These are phyloP conservation scores for Perizoma flavofasciatum DNA, from an alignment of 2,888 invertebrate genomes.

Conservation along the genomic window DNA sequence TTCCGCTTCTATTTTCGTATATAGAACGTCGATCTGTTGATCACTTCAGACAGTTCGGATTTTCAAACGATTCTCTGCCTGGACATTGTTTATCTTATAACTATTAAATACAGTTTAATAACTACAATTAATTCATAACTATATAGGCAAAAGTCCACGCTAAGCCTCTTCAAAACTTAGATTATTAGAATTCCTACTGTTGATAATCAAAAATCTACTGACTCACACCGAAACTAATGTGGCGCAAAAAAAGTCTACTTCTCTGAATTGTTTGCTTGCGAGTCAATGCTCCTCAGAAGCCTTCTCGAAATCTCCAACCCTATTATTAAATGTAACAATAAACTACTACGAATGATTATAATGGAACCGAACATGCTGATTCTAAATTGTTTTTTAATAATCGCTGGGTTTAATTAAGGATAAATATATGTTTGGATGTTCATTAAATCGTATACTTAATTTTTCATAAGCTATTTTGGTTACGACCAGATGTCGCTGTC, in stretches of 20 bases:
- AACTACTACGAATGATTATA: constrained; percentile 28
- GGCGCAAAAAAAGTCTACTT: constrained; percentile 14
- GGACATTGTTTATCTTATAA: constrained; percentile 17
- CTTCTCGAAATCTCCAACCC: constrained; percentile 27
- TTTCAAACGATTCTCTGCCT: constrained; percentile 27
- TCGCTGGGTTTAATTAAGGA: constrained; percentile 12
- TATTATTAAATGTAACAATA: constrained; percentile 23
- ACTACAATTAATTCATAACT: no score
- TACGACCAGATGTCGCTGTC: constrained; percentile 13
- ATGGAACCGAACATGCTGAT: constrained; percentile 30
- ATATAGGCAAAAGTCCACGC: no score
- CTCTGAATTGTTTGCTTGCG: constrained; percentile 17
- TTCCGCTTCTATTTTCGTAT: constrained; percentile 73
- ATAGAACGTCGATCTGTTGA: constrained; percentile 61
- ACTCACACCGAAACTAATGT: constrained; percentile 7
- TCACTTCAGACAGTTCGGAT: constrained; percentile 60
- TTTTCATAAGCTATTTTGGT: constrained; percentile 19
- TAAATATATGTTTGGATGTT: constrained; percentile 19
- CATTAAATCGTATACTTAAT: constrained; percentile 8
- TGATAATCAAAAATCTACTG: constrained; percentile 2
- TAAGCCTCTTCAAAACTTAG: no score
- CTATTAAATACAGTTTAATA: not conserved
- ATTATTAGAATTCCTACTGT: no score
- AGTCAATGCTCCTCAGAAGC: constrained; percentile 31
- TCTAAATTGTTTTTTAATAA: constrained; percentile 26